Evolutionary conservation across 2,888 invertebrate species (phyloP), one percentile per base, ranked within the genome.

Genomic region (Zaprionus lineosus): DNA sequence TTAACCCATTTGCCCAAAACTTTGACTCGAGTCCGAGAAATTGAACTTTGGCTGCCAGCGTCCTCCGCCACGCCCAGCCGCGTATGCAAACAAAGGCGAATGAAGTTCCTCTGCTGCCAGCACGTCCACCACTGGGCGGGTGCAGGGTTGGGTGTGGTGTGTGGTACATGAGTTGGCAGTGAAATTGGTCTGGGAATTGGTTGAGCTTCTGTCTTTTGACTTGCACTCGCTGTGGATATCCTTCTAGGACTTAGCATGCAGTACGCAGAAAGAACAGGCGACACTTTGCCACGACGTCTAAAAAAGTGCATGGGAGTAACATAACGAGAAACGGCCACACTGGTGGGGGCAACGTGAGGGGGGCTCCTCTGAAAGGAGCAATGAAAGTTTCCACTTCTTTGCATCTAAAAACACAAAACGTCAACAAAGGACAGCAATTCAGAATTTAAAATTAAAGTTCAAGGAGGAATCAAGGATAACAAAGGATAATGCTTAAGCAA

Each of bases 191-290:
- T 14, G 33, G 19, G 24, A 26, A 33, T 28, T 44, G 43, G 26
- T 26, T 28, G 19, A n/a, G 26, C 18, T 24, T 33, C 12, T 40
- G 19, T 39, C 39, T 14, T 28, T 15, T 18, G 28, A 8, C 19
- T 52, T 41, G 28, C 57, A 41, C 40, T 19, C 46, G 26, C 18
- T 36, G 15, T 34, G 47, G 36, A 69, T 51, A 48, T 51, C 44
- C 66, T 19, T 52, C 57, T 33, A n/a, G n/a, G n/a, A n/a, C n/a
- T n/a, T 19, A 11, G 61, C 44, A 47, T 48, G 53, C 46, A 46
- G 57, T 81, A 72, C 82, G 74, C 67, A 55, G 37, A 36, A 31
- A 19, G 52, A 67, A 43, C 36, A 24, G 18, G 34, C 19, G 31
- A 36, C 36, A 56, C 52, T 67, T 52, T 60, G 29, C 37, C 53